These are phyloP conservation scores for Aselliscus stoliczkanus DNA, from an alignment of 2,797 vertebrate species.

Conservation along the genomic window DNA sequence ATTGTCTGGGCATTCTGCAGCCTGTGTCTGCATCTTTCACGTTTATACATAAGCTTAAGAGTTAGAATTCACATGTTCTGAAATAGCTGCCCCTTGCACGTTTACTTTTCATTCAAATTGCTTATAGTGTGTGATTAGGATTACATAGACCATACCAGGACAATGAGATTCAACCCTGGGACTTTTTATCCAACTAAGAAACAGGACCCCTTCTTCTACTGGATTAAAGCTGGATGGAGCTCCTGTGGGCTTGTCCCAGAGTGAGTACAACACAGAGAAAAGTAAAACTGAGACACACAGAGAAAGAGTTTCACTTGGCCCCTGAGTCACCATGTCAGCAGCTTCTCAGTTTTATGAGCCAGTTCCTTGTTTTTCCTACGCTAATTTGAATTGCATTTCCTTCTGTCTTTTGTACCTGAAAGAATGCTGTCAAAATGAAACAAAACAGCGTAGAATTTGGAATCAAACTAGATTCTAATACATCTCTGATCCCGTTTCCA, in stretches of 20 bases:
- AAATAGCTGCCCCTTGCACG: background rate
- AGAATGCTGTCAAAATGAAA: background rate
- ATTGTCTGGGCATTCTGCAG: background rate
- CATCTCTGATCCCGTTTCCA: background rate
- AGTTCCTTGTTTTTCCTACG: background rate
- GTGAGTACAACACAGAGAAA: background rate
- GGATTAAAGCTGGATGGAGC: background rate
- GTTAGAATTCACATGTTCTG: conserved; percentile 28
- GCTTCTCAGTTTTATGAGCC: background rate
- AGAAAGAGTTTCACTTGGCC: background rate
- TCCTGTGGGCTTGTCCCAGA: background rate
- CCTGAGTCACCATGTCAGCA: background rate
- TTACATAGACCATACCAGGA: background rate
- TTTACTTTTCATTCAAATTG: background rate
- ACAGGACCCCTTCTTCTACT: background rate
- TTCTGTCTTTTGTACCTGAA: background rate
- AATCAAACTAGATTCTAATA: background rate
- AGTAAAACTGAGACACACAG: background rate
- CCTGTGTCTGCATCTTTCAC: background rate
- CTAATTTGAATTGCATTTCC: background rate
- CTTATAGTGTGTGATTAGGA: background rate
- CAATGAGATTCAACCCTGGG: background rate
- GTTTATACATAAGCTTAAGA: background rate
- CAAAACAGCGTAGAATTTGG: background rate
- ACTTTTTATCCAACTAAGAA: background rate